Base-by-base conservation (phyloP, 1,140 invertebrate genomes). In the Psix sp. region DNA sequence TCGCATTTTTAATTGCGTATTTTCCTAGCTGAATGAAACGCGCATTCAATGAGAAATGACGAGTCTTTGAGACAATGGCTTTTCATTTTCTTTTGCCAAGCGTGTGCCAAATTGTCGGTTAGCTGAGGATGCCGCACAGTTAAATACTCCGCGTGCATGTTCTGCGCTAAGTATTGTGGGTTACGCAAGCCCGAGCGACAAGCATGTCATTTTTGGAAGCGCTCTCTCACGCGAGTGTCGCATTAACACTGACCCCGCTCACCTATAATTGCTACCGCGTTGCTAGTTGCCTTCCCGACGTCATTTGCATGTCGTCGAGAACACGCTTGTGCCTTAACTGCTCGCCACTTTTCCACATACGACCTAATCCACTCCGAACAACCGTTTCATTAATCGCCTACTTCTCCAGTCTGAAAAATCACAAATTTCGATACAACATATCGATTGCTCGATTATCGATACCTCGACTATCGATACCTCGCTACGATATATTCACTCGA, bases 191-290 rank as follows among this genome's bases (percentile, higher is more conserved):
- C 73, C 57, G 70, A 67, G 52, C 76, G 71, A 65, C 72, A 78
- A 84, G 83, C 80, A 79, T 86, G 77, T 85, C 82, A 86, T 86
- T 86, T 86, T 85, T 86, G 84, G 83, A 82, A 76, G 73, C 79
- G 76, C 72, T 83, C 78, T 86, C 84, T 84, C 84, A 86, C 84
- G 84, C 83, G 76, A 86, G 72, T 73, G 79, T 78, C 78, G 74
- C 84, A 86, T 86, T 85, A 85, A 85, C 83, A 85, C 80, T 85
- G 84, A 86, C 84, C 84, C 84, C 81, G 82, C 76, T 86, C 83
- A 85, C 84, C 84, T 85, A 73, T 86, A 86, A 86, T 86, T 86
- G 80, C 82, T 81, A 80, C 66, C 60, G 77, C 48, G 24, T 63
- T 21, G 49, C 54, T 48, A 66, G 70, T 52, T 59, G 57, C 40